Evolutionary conservation across 35 echinoderm and acorn worm genomes (phyloP), one percentile per base, ranked within the genome.

Genomic region (Ptychodera flava): DNA sequence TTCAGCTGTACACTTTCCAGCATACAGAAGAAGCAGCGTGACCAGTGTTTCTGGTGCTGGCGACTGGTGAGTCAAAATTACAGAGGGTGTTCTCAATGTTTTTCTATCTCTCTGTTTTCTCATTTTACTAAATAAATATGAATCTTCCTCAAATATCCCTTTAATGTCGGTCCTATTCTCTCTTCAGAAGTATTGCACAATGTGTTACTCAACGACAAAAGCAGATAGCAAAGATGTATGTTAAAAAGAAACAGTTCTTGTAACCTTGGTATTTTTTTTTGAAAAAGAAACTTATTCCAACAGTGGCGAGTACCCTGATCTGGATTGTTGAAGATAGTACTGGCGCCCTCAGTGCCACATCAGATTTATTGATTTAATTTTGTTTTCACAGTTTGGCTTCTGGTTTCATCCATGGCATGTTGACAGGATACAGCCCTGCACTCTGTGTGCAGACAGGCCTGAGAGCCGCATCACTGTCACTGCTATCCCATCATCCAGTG

Each of bases 21-120:
- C 90, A 34, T 79, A 31, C 38, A 77, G 38, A 29, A 82, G 78
- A 75, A 82, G 64, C 75, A 33, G 90, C 6, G 35, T 36, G 22
- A 37, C 81, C 76, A 93, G 89, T 79, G 95, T 97, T 27, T 97
- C 95, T 35, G 95, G 95, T 84, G 95, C 92, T 82, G 95, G 95
- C 34, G 95, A 97, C 78, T 97, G 95, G 95, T 97, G 81, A 91
- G 94, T 75, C 35, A 15, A 31, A 1, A 78, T 15, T 36, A 16
- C 28, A 10, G 28, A 0, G 35, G 10, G 29, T 35, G 15, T 36
- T 0, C 1, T 38, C 31, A 38, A 38, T 30, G 35, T 32, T 33
- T 27, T 22, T 28, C 31, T 10, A 15, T 81, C 28, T 29, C n/a
- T 89, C 16, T n/a, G 32, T 16, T 34, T 34, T 16, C 83, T n/a